These are phyloP conservation scores for Hystrix cristata DNA, from an alignment of 2,113 vertebrate species.

Conservation along the genomic window DNA sequence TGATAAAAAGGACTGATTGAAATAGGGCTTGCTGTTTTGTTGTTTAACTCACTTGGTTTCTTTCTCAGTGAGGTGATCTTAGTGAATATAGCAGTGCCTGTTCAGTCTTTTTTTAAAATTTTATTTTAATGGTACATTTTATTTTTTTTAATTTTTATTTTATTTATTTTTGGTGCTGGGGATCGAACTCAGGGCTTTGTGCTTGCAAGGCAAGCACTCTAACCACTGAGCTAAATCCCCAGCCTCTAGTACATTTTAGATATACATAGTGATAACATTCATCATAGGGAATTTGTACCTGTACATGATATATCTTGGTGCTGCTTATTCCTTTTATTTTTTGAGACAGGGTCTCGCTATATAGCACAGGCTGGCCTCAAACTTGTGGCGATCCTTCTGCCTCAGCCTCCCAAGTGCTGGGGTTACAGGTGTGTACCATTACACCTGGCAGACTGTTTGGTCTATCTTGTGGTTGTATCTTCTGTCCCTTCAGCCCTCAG, in stretches of 20 bases:
- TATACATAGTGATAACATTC: too few species aligned
- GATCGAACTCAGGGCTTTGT: too few species aligned
- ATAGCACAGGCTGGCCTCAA: background rate
- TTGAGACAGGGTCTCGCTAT: background rate
- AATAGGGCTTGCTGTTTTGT: background rate
- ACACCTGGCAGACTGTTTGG: background rate
- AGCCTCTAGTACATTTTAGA: too few species aligned
- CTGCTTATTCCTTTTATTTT: background rate
- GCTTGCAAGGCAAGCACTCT: too few species aligned
- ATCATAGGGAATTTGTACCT: too few species aligned
- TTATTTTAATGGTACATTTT: too few species aligned
- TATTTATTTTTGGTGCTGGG: too few species aligned
- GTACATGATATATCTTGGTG: too few species aligned
- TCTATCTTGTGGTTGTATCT: background rate
- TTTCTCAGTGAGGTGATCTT: background rate
- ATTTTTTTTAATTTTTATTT: too few species aligned
- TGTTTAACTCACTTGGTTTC: background rate
- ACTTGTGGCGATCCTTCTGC: background rate
- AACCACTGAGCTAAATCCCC: too few species aligned
- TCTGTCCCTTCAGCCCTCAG: background rate
- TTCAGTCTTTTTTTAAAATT: background rate
- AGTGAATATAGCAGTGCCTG: background rate
- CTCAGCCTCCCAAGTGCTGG: background rate
- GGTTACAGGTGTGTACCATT: background rate
- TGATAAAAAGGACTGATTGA: background rate